Conservation (phyloP, 2,888 invertebrate species). For the Dromius quadrimaculatus region DNA sequence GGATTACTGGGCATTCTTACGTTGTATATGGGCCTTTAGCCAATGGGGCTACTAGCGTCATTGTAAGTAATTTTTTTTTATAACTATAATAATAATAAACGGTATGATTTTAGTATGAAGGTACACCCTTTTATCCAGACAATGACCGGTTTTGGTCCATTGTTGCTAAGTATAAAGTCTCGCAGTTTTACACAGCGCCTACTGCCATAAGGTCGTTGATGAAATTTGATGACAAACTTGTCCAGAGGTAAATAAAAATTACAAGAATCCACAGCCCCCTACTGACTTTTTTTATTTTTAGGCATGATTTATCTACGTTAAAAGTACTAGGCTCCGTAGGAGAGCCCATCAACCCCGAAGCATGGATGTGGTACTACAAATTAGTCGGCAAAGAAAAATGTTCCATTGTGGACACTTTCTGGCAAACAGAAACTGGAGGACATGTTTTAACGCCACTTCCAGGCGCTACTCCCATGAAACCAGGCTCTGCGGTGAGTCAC, state of each 20-base stretch:
- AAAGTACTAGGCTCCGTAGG: conserved; percentile 96
- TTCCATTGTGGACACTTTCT: conserved; percentile 97
- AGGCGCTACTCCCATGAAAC: conserved; percentile 96
- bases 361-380: conserved; percentile 96
- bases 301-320: conserved; percentile 74
- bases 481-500: conserved; percentile 92
- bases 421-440: conserved; percentile 99
- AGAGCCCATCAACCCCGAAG: conserved; percentile 98
- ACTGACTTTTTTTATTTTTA: conserved; percentile 63
- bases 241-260: conserved; percentile 74
- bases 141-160: conserved; percentile 95
- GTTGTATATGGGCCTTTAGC: conserved; percentile 95
- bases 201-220: conserved; percentile 96
- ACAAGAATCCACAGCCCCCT: too few relatives aligned
- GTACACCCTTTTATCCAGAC: conserved; percentile 94
- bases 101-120: conserved; percentile 86
- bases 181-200: conserved; percentile 98
- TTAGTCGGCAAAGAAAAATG: conserved; percentile 84
- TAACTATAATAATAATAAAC: neutral
- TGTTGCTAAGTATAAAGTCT: conserved; percentile 93
- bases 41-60: conserved; percentile 92
- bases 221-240: conserved; percentile 91
- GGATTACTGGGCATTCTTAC: conserved; percentile 96
- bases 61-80: conserved; percentile 79
- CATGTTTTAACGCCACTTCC: conserved; percentile 97